phyloP scores from a whole-genome alignment of 1,140 invertebrate genomes.

The Ganaspis sp. region DNA sequence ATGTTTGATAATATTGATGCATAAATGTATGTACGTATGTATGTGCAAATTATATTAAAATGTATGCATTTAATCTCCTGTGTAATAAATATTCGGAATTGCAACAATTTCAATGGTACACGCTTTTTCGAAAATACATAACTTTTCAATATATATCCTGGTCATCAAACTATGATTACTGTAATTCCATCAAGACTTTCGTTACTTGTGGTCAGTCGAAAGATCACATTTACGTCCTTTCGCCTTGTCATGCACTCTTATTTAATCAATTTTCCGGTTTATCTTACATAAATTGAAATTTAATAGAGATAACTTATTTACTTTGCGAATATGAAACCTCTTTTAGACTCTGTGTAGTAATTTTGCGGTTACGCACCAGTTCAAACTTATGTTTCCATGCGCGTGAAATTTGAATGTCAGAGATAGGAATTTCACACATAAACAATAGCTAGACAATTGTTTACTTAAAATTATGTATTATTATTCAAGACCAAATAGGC shows the following conservation, averaged over 20 bases:
- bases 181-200: neutral
- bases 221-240: constrained; percentile 11
- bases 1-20: too few relatives aligned
- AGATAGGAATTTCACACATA: neutral
- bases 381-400: neutral
- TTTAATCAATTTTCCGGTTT: constrained; percentile 26
- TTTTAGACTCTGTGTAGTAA: constrained; percentile 15
- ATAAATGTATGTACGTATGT: too few relatives aligned
- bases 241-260: constrained; percentile 16
- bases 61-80: too few relatives aligned
- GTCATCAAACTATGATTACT: neutral
- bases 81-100: too few relatives aligned
- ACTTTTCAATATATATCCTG: too few relatives aligned
- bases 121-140: too few relatives aligned
- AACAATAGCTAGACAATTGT: too few relatives aligned
- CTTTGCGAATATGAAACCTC: neutral
- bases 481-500: too few relatives aligned
- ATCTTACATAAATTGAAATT: constrained; percentile 26
- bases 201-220: neutral
- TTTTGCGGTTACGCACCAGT: constrained; percentile 12
- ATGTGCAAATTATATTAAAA: too few relatives aligned
- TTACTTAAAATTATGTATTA: too few relatives aligned
- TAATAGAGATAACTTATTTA: constrained; percentile 25
- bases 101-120: too few relatives aligned
- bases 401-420: constrained; percentile 24